Conservation (phyloP, 2,888 invertebrate genomes). For the Aethes cnicana region DNA sequence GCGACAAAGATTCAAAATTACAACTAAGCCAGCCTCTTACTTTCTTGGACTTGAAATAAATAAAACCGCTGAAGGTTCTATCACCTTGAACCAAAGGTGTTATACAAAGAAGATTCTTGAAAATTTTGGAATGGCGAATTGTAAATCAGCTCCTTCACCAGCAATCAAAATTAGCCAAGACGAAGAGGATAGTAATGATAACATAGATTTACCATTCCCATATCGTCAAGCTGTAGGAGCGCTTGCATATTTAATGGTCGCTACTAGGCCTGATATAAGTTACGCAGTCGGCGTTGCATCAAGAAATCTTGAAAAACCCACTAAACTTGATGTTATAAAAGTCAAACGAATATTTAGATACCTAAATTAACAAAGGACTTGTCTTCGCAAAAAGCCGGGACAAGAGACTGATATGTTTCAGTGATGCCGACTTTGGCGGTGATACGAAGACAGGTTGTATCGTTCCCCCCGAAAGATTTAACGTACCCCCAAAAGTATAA, state of each 20-base stretch:
- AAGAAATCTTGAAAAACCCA: background rate
- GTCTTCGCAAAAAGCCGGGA: too few species aligned
- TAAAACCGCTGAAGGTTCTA: background rate
- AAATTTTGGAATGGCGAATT: background rate
- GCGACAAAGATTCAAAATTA: background rate
- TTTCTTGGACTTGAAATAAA: slow-evolving; percentile 1
- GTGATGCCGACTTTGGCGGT: too few species aligned
- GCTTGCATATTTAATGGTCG: background rate
- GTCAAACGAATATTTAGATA: slow-evolving; percentile 2
- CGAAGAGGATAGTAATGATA: background rate
- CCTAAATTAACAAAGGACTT: background rate
- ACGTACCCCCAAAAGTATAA: too few species aligned
- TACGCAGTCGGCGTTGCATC: background rate
- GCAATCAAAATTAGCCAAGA: background rate
- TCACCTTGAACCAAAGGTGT: background rate
- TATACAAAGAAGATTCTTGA: background rate
- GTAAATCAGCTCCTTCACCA: background rate
- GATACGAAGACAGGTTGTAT: too few species aligned
- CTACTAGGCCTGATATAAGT: background rate
- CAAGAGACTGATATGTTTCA: too few species aligned
- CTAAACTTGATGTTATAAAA: background rate
- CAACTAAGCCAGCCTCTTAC: background rate
- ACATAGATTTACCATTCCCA: background rate
- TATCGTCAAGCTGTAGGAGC: slow-evolving; percentile 2
- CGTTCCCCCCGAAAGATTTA: too few species aligned